Evolutionary conservation across 2,113 vertebrate species (phyloP), one percentile per base, ranked within the genome.

Genomic region (Ceratotherium simum): DNA sequence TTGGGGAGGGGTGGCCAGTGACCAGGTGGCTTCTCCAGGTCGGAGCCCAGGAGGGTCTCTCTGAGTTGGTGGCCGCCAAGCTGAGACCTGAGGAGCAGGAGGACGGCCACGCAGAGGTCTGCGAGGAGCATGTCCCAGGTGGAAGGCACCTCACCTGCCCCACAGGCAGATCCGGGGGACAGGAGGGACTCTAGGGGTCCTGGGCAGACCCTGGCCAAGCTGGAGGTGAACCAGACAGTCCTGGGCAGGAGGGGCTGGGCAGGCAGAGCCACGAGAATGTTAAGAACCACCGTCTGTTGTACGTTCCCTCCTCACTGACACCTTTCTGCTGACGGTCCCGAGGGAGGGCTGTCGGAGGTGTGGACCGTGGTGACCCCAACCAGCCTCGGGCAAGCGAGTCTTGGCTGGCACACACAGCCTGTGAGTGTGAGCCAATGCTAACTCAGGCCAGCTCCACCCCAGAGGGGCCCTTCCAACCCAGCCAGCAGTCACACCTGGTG

Each of bases 371-470:
- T 4, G 29, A 25, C 42, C 13, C 31, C 1, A 0, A 5, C 70
- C 36, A 6, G 48, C 39, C 78, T 58, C 8, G 1, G 13, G 36
- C 36, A 25, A 3, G 0, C 4, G 13, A 29, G 21, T 48, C 64
- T 60, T 51, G 0, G 25, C 33, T 9, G 39, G 60, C 48, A 2
- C 14, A 4, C 1, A 33, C 0, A 1, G 46, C 33, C 12, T 8
- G 1, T 1, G 3, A 8, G 7, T 0, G 1, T 27, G 81, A 76
- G 29, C 2, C 0, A 3, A 1, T 1, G 7, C 39, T 33, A 0
- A 3, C 31, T 58, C 6, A 33, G 65, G 65, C 56, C 58, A 7
- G 14, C 17, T 4, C 5, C 23, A 0, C 62, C 20, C 65, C 5
- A 2, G 48, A 3, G 46, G 8, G 10, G 27, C 48, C 39, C 64